Percentiles rank a stretch among this genome's conserved stretches.
Conservation (phyloP, 2,888 invertebrate genomes). For the Isotomurus palustris region DNA sequence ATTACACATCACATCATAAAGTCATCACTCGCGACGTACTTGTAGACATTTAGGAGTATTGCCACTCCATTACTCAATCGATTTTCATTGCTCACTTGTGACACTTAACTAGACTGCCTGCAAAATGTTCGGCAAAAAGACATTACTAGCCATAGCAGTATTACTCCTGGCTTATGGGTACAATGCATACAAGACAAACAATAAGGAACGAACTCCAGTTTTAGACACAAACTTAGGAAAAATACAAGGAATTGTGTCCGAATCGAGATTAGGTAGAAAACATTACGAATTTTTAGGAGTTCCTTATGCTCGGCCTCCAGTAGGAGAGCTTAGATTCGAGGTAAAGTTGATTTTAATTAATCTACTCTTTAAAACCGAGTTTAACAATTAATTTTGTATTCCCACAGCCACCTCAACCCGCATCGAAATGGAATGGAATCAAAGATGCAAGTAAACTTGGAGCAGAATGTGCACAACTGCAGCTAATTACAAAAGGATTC, state of each 20-base stretch:
- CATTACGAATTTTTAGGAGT: constrained; percentile 25
- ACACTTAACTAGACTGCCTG: too few relatives aligned
- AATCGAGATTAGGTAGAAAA: constrained; percentile 15
- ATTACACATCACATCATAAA: neutral
- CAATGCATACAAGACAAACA: constrained; percentile 10
- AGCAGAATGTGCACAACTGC: constrained; percentile 31
- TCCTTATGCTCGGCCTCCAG: too few relatives aligned
- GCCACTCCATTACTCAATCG: too few relatives aligned
- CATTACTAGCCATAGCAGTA: too few relatives aligned
- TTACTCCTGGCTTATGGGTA: constrained; percentile 1
- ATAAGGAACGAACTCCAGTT: constrained; percentile 21
- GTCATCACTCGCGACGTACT: neutral
- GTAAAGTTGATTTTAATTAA: too few relatives aligned
- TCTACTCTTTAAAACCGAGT: too few relatives aligned
- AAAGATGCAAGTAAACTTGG: constrained; percentile 30
- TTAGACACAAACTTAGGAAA: constrained; percentile 23
- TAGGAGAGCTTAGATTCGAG: too few relatives aligned
- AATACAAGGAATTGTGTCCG: constrained; percentile 23
- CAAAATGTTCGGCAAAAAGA: too few relatives aligned
- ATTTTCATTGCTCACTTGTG: too few relatives aligned
- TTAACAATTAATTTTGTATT: neutral
- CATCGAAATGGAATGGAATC: constrained; percentile 35
- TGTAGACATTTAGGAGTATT: too few relatives aligned
- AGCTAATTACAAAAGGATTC: constrained; percentile 9
- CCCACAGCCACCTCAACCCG: constrained; percentile 36